These are phyloP conservation scores for Hormaphis cornu DNA, from an alignment of 1,140 invertebrate genomes.

Conservation along the genomic window DNA sequence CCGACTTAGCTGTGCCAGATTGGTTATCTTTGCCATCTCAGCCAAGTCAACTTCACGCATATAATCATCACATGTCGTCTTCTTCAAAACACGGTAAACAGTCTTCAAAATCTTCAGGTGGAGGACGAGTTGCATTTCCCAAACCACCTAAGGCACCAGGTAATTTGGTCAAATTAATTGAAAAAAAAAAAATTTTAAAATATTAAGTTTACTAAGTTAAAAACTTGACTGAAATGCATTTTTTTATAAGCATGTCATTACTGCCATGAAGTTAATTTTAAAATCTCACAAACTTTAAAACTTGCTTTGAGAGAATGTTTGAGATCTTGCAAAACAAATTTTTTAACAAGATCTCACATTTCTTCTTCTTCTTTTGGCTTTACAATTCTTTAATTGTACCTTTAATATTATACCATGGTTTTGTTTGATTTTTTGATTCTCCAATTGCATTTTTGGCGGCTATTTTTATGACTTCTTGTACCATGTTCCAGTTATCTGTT, in stretches of 20 bases:
- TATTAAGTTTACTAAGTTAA: too few species aligned
- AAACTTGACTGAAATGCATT: too few species aligned
- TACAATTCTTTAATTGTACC: too few species aligned
- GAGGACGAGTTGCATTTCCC: slow-evolving; percentile 70
- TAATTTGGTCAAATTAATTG: slow-evolving; percentile 38
- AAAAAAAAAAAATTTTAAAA: background rate
- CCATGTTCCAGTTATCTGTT: background rate
- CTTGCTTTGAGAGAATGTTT: too few species aligned
- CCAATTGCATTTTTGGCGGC: background rate
- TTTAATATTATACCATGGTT: background rate
- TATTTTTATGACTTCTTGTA: background rate
- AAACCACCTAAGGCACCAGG: slow-evolving; percentile 74
- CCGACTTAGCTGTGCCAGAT: slow-evolving; percentile 53
- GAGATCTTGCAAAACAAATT: too few species aligned
- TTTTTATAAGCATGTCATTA: too few species aligned
- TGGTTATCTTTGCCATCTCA: slow-evolving; percentile 57
- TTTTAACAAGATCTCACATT: background rate
- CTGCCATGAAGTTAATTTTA: too few species aligned
- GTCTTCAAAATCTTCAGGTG: slow-evolving; percentile 52
- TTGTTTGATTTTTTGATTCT: background rate
- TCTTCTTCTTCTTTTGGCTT: too few species aligned
- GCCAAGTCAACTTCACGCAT: background rate
- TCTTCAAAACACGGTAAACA: slow-evolving; percentile 1
- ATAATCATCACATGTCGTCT: background rate
- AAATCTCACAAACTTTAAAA: too few species aligned